Evolutionary conservation across 2,113 vertebrate genomes (phyloP).

Genomic region (Crotophaga sulcirostris): DNA sequence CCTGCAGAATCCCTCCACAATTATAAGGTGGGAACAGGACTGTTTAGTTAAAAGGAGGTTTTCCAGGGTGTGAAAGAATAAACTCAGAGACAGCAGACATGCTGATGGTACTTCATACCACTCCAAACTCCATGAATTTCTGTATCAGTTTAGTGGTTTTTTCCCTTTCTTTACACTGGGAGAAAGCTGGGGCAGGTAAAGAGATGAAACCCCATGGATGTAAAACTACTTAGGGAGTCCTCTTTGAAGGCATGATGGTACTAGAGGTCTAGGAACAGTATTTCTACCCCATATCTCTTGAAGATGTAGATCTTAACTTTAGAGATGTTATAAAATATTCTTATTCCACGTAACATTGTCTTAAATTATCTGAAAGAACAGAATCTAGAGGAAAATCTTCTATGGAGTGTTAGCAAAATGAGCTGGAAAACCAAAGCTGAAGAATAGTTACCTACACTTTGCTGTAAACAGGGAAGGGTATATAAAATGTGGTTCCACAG

Average conservation of each 20-base stretch:
- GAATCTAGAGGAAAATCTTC: not conserved
- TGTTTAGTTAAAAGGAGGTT: not conserved
- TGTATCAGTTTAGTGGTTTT: not conserved
- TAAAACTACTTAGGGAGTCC: not conserved
- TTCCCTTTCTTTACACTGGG: not conserved
- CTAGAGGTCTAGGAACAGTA: not conserved
- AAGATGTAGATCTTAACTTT: not conserved
- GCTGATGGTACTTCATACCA: not conserved
- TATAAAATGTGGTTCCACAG: not conserved
- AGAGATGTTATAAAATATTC: not conserved
- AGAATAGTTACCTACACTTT: not conserved
- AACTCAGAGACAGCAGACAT: not conserved
- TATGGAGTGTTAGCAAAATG: not conserved
- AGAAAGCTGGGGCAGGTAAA: not conserved
- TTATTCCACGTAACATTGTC: not conserved
- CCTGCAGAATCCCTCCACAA: not conserved
- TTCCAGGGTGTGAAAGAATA: not conserved
- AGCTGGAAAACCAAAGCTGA: not conserved
- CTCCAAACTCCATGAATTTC: not conserved
- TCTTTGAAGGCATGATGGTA: not conserved
- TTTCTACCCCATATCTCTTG: not conserved
- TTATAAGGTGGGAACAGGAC: not conserved
- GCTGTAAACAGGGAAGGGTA: not conserved
- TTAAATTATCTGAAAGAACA: not conserved
- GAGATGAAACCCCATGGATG: fast-evolving